phyloP scores from a whole-genome alignment of 1,140 invertebrate genomes.

The Listronotus bonariensis region DNA sequence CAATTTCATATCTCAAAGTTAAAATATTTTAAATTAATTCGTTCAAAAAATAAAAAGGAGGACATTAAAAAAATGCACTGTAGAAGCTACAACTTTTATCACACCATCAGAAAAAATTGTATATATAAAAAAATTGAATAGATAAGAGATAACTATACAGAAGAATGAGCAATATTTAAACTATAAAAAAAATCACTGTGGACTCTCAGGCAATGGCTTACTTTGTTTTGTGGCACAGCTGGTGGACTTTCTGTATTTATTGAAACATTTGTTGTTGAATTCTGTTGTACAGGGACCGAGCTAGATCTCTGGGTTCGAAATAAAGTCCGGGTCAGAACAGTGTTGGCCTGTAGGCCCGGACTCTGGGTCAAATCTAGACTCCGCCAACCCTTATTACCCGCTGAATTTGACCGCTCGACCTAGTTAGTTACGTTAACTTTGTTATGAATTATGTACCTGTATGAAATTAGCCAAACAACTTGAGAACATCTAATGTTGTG shows the following conservation, averaged over 20 bases:
- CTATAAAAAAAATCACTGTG: constrained; percentile 10
- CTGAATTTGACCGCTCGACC: constrained; percentile 44
- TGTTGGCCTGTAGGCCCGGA: constrained; percentile 56
- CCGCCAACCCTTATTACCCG: constrained; percentile 61
- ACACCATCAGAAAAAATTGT: not conserved
- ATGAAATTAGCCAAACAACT: no score
- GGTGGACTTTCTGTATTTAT: constrained; percentile 37
- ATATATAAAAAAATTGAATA: constrained; percentile 15
- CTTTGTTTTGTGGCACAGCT: constrained; percentile 45
- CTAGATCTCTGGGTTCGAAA: constrained; percentile 66
- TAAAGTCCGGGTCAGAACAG: constrained; percentile 56
- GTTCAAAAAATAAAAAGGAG: no score
- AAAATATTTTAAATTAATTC: no score
- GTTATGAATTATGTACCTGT: no score
- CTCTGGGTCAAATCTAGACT: constrained; percentile 64
- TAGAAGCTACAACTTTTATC: no score
- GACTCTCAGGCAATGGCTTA: constrained; percentile 41
- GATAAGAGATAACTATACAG: constrained; percentile 12
- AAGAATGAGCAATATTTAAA: constrained; percentile 17
- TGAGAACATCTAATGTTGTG: no score
- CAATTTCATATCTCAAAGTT: no score
- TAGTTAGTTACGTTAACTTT: constrained; percentile 40
- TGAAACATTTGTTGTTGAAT: constrained; percentile 43
- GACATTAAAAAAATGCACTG: no score
- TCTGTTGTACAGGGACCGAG: constrained; percentile 65